Percentiles rank a stretch among this genome's conserved stretches.
These are phyloP conservation scores for Sylvilagus bachmani DNA, from an alignment of 2,113 vertebrate species.

Conservation along the genomic window DNA sequence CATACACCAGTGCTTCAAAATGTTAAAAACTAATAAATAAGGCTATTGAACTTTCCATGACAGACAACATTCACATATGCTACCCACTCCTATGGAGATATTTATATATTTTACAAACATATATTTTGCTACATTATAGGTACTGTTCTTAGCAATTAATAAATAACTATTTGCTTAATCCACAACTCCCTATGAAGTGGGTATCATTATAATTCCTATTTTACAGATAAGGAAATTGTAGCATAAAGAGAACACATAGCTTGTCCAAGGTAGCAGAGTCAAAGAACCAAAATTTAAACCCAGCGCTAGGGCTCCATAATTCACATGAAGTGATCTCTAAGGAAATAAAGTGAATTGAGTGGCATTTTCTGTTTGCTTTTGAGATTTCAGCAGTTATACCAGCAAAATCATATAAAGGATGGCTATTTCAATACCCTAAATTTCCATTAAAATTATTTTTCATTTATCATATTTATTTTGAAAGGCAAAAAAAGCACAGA, in stretches of 20 bases:
- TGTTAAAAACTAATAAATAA: constrained; percentile 18
- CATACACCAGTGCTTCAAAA: not conserved
- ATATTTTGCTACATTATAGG: not conserved
- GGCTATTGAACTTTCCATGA: not conserved
- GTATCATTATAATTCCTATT: not conserved
- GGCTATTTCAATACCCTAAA: not conserved
- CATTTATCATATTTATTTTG: no score
- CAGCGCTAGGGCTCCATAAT: not conserved
- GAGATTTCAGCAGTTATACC: not conserved
- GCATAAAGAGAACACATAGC: not conserved
- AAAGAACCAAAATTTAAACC: not conserved
- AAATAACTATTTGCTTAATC: constrained; percentile 2
- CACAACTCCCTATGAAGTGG: not conserved
- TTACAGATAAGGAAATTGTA: not conserved
- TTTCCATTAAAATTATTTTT: not conserved
- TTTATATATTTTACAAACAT: not conserved
- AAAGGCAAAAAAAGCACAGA: no score
- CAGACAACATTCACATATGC: not conserved
- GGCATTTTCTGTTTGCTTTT: not conserved
- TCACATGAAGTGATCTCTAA: not conserved
- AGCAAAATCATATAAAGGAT: not conserved
- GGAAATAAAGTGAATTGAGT: not conserved
- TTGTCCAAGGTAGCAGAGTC: not conserved
- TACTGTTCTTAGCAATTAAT: not conserved
- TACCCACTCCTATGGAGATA: not conserved